Conservation (phyloP, 2,797 vertebrate species). For the Siniperca obscura region DNA sequence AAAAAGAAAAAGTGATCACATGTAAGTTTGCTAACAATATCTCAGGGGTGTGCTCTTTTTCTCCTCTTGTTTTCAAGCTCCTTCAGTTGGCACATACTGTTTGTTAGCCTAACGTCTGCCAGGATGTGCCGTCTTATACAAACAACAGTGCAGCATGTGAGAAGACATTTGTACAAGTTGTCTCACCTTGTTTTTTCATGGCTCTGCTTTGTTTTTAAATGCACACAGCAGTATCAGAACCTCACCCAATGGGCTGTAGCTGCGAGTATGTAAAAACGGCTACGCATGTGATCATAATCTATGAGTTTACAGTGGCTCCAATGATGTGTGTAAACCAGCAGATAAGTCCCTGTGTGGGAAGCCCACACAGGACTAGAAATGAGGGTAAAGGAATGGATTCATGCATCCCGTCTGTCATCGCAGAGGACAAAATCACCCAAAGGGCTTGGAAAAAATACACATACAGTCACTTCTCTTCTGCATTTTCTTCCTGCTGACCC, state of each 20-base stretch:
- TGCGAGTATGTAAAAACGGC: background rate
- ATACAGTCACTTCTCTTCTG: background rate
- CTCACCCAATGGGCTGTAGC: background rate
- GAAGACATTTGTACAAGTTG: conserved; percentile 21
- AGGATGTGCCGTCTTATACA: conserved; percentile 35
- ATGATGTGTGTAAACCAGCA: conserved; percentile 2
- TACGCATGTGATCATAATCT: background rate
- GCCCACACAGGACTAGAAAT: conserved; percentile 8
- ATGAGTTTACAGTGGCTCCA: background rate
- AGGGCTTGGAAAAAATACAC: background rate
- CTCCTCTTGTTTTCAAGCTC: background rate
- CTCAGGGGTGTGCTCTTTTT: background rate
- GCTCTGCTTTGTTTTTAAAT: conserved; percentile 19
- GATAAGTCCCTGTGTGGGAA: background rate
- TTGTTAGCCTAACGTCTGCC: conserved; percentile 10
- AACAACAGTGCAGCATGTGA: conserved; percentile 6
- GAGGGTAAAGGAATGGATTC: background rate
- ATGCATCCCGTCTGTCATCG: background rate
- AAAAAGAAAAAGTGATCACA: background rate
- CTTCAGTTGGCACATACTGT: background rate
- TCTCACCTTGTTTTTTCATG: background rate
- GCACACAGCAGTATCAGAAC: background rate
- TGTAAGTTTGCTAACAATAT: background rate
- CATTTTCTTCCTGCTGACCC: background rate
- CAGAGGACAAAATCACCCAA: conserved; percentile 3